Conservation (phyloP, 2,888 invertebrate species). For the Plusia festucae region DNA sequence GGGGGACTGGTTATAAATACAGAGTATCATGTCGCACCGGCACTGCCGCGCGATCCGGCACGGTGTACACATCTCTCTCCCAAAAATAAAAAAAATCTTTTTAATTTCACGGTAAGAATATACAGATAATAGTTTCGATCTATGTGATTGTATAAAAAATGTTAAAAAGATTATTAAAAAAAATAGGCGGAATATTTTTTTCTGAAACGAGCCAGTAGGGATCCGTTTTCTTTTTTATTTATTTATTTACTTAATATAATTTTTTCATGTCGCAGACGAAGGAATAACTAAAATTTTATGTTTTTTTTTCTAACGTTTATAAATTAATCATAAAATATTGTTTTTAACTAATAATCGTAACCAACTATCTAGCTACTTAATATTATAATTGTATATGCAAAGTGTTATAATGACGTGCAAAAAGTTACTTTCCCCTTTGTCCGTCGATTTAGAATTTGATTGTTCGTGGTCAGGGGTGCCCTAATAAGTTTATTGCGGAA, state of each 20-base stretch:
- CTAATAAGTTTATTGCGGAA: neutral
- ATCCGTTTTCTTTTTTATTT: no score
- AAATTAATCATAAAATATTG: no score
- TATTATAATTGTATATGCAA: no score
- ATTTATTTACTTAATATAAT: no score
- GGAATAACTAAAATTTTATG: no score
- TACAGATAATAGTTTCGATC: neutral
- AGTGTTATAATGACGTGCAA: neutral
- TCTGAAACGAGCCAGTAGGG: no score
- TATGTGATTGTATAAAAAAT: neutral
- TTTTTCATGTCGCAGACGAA: no score
- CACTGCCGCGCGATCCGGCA: conserved; percentile 30
- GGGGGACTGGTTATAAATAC: conserved; percentile 25
- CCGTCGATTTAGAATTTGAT: neutral
- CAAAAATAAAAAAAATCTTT: neutral
- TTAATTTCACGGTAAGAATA: neutral
- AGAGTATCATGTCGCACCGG: conserved; percentile 23
- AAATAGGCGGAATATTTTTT: no score
- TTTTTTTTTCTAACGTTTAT: no score
- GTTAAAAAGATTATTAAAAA: no score
- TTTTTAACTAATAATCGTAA: no score
- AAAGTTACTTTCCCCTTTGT: neutral
- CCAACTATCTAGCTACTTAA: no score
- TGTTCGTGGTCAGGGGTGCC: conserved; percentile 4
- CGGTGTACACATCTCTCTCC: conserved; percentile 2